A percentile compares a stretch with the other conserved stretches of the same genome.
phyloP scores from a whole-genome alignment of 2,797 vertebrate genomes.

The Phalanger gymnotis region DNA sequence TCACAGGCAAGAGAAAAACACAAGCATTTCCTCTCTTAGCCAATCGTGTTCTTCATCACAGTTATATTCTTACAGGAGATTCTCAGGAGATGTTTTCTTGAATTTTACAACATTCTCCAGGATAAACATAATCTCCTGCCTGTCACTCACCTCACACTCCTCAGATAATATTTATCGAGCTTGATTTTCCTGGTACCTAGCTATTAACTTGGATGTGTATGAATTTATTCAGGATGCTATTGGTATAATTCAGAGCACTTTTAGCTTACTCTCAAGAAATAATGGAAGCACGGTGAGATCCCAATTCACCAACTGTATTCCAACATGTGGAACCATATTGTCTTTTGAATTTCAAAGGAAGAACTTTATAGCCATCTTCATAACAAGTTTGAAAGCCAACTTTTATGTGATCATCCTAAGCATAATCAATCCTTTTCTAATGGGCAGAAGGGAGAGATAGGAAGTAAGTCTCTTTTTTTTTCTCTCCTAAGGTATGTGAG shows the following conservation, averaged over 20 bases:
- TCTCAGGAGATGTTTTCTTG: background rate
- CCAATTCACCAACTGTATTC: background rate
- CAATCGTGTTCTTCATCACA: background rate
- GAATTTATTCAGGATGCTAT: background rate
- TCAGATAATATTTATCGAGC: background rate
- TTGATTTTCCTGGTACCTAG: background rate
- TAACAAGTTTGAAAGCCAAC: background rate
- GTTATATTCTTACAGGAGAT: background rate
- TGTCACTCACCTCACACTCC: background rate
- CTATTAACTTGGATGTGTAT: background rate
- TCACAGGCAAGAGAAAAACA: background rate
- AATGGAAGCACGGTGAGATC: background rate
- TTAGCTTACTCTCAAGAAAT: background rate
- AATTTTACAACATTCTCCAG: background rate
- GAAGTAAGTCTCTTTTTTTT: background rate
- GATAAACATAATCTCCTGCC: background rate
- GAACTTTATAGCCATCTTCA: background rate
- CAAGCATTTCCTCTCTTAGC: background rate
- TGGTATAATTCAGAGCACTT: background rate
- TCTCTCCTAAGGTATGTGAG: background rate
- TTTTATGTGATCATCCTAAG: background rate
- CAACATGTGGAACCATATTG: background rate
- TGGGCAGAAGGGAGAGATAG: background rate
- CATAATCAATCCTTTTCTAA: background rate
- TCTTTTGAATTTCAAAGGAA: background rate